phyloP scores from a whole-genome alignment of 2,113 vertebrate genomes.

The Thamnaconus septentrionalis region DNA sequence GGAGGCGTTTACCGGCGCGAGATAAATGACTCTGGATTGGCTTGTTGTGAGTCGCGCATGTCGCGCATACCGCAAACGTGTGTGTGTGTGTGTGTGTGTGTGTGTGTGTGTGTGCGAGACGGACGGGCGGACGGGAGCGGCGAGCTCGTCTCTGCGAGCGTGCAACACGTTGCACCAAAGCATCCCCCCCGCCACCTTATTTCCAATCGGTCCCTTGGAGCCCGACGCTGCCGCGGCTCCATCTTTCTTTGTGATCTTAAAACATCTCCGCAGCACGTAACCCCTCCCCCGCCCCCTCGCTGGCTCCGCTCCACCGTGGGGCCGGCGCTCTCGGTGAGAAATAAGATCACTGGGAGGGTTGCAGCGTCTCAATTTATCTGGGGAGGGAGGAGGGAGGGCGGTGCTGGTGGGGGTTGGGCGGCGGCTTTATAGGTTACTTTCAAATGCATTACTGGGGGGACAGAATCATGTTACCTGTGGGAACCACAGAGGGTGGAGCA shows the following conservation, averaged over 20 bases:
- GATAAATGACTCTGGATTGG: conserved; percentile 64
- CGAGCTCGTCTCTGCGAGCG: neutral
- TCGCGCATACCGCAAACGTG: conserved; percentile 12
- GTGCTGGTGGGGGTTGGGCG: conserved; percentile 12
- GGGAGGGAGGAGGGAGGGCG: conserved; percentile 20
- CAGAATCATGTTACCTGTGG: conserved; percentile 44
- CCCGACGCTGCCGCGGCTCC: conserved; percentile 61
- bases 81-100: conserved; percentile 8
- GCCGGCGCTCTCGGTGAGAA: conserved; percentile 45
- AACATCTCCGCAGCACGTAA: conserved; percentile 33
- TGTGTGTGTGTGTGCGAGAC: neutral
- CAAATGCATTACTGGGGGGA: conserved; percentile 61
- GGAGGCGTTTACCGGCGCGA: conserved; percentile 64
- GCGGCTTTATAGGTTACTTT: conserved; percentile 38
- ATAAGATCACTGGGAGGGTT: conserved; percentile 55
- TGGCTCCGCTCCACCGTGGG: conserved; percentile 28
- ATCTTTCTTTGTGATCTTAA: conserved; percentile 56
- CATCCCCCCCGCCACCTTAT: conserved; percentile 26
- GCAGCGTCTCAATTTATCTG: conserved; percentile 63
- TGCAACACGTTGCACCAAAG: conserved; percentile 15
- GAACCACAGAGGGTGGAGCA: conserved; percentile 7
- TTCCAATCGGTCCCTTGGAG: conserved; percentile 55
- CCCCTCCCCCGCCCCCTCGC: no score
- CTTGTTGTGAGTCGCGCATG: no score
- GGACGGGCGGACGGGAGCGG: no score